phyloP scores from a whole-genome alignment of 2,797 vertebrate species.

The Coracias cyanogaster region DNA sequence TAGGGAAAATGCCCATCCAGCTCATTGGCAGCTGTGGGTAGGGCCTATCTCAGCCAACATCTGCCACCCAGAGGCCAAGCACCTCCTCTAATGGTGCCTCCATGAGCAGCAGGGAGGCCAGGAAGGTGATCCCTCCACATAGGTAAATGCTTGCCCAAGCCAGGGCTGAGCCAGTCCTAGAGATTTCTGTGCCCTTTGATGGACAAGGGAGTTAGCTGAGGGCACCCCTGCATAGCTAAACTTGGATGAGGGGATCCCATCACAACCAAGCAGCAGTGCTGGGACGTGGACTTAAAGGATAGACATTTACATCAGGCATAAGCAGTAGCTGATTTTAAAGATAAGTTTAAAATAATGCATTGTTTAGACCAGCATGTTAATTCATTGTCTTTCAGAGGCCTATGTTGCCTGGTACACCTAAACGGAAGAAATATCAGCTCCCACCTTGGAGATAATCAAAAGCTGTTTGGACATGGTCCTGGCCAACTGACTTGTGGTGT shows the following conservation, averaged over 20 bases:
- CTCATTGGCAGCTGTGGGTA: not conserved
- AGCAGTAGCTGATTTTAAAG: not conserved
- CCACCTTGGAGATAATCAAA: not conserved
- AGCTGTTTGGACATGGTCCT: not conserved
- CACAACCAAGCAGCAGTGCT: not conserved
- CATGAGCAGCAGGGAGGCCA: not conserved
- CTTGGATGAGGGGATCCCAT: accelerated
- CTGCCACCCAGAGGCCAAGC: not conserved
- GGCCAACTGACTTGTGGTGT: not conserved
- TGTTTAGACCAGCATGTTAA: accelerated
- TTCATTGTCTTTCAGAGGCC: not conserved
- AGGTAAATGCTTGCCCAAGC: not conserved
- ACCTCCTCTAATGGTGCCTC: not conserved
- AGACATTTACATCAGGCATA: not conserved
- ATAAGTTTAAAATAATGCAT: not conserved
- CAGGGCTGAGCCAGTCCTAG: not conserved
- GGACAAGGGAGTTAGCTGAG: not conserved
- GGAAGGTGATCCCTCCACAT: not conserved
- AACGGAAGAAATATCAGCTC: not conserved
- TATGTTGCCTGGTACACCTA: not conserved
- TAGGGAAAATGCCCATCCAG: not conserved
- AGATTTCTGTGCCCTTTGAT: accelerated
- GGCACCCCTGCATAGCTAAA: not conserved
- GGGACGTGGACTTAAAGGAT: not conserved
- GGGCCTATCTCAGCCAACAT: not conserved